Evolutionary conservation across 1,140 invertebrate genomes (phyloP), one percentile per base, ranked within the genome.

Genomic region (Lethocerus indicus): DNA sequence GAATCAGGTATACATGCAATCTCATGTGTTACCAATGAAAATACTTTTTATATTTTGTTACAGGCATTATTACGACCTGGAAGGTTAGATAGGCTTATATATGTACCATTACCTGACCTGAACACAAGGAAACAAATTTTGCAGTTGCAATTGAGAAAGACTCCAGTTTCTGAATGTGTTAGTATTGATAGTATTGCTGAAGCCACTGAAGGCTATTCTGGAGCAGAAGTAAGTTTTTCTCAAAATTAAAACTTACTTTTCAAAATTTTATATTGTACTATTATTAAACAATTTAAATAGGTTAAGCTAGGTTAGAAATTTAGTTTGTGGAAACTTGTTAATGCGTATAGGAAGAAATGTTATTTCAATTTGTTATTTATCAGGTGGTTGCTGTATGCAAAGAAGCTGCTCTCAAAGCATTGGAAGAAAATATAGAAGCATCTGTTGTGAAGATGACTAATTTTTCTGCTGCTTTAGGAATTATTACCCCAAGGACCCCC

Each of bases 31-130:
- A n/a, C n/a, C n/a, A n/a, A n/a, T n/a, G n/a, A n/a, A n/a, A n/a
- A n/a, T n/a, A n/a, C n/a, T n/a, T n/a, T 14, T n/a, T 6, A 43
- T 36, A 36, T 36, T 4, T 57, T 55, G 53, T 60, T 64, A 16
- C 55, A 82, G 73, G 91, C 90, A 1, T 66, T 95, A 9, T 61
- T 94, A 20, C 69, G 90, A 54, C 87, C 87, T 12, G 90, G 89
- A 13, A 69, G 91, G 56, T 70, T 95, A n/a, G 87, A 92, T 67
- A 68, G 82, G 49, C 75, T 90, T 32, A 73, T 94, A 51, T 91
- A 94, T 63, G 87, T 95, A 9, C 79, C 85, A 5, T 63, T 95
- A 48, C 91, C 91, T 0, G 76, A 90, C 62, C 51, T 56, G 1
- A 62, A 73, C 18, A 87, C 87, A 0, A 66, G 87, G 53, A 52